Evolutionary conservation across 2,113 vertebrate genomes (phyloP), one percentile per base, ranked within the genome.

Genomic region (Emydura subglobosa): DNA sequence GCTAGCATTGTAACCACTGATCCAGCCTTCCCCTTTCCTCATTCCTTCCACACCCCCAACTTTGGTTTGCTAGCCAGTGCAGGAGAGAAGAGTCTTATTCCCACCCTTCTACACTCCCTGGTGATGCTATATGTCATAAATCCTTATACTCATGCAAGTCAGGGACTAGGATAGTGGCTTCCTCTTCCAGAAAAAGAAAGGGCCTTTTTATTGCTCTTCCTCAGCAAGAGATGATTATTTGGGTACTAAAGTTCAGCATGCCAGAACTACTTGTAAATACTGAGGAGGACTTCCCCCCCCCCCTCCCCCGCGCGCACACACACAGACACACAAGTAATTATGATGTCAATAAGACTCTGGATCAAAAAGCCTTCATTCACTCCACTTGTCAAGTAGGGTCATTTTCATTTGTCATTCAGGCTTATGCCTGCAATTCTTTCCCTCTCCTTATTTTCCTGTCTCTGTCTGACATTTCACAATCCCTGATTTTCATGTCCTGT

Each of bases 361-460:
- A 94, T 78, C 14, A 88, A 81, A 94, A 89, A 85, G n/a, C 89
- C 90, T 95, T 86, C 11, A 81, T 74, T 95, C 57, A 49, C 51
- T 61, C 11, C 91, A 7, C 85, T 91, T 90, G 74, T 92, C 93
- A 93, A 17, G 34, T 55, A 89, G 51, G 39, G 84, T 78, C 55
- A 82, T 87, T 95, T 92, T 92, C 57, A 29, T 76, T 85, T 86
- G 42, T 61, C 79, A 82, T 68, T 85, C 59, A 79, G 86, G 86
- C 74, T 0, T 74, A 51, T 21, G 50, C 87, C 88, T 76, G 79
- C 29, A 82, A 68, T 76, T 42, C n/a, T 92, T 44, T 95, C 7
- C 10, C 12, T 83, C 50, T 95, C 7, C 11, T 10, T 81, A 61
- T 91, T 87, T 74, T 42, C 5, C 6, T 86, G 54, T 82, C 81